phyloP scores from a whole-genome alignment of 2,113 vertebrate genomes.

The Ammodytes marinus region DNA sequence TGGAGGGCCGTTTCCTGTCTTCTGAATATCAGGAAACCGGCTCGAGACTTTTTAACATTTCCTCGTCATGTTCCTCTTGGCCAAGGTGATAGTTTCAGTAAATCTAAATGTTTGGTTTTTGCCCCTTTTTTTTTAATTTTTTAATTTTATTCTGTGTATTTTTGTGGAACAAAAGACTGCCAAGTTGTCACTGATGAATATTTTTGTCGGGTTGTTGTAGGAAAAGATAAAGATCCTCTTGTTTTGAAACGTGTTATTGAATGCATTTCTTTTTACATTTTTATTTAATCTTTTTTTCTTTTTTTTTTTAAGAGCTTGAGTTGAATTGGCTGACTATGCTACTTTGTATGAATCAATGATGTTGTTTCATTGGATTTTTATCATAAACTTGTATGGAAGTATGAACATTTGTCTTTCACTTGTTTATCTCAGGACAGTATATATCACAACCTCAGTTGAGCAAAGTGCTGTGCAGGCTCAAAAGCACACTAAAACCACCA shows the following conservation, averaged over 20 bases:
- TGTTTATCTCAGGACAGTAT: not conserved
- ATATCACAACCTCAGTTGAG: too few relatives aligned
- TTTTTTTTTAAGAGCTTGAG: constrained; percentile 68
- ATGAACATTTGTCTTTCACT: constrained; percentile 33
- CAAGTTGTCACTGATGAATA: constrained; percentile 73
- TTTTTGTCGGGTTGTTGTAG: constrained; percentile 73
- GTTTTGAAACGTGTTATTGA: constrained; percentile 72
- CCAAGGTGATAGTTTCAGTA: constrained; percentile 39
- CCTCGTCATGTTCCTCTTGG: constrained; percentile 36
- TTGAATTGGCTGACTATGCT: constrained; percentile 73
- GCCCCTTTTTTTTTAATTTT: constrained; percentile 39
- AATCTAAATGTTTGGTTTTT: constrained; percentile 39
- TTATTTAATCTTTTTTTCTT: constrained; percentile 79
- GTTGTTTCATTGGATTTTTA: constrained; percentile 82
- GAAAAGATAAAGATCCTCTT: constrained; percentile 65
- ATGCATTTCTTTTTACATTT: constrained; percentile 74
- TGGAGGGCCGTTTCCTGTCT: constrained; percentile 21
- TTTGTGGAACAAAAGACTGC: constrained; percentile 81
- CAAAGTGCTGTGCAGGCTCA: too few relatives aligned
- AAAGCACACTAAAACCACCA: too few relatives aligned
- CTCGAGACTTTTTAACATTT: constrained; percentile 53
- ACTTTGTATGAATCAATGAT: constrained; percentile 81
- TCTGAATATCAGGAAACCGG: constrained; percentile 38
- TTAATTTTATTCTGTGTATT: constrained; percentile 63
- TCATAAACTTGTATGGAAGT: constrained; percentile 85